These are phyloP conservation scores for Leptoteleia sp. DNA, from an alignment of 1,140 invertebrate species.

Conservation along the genomic window DNA sequence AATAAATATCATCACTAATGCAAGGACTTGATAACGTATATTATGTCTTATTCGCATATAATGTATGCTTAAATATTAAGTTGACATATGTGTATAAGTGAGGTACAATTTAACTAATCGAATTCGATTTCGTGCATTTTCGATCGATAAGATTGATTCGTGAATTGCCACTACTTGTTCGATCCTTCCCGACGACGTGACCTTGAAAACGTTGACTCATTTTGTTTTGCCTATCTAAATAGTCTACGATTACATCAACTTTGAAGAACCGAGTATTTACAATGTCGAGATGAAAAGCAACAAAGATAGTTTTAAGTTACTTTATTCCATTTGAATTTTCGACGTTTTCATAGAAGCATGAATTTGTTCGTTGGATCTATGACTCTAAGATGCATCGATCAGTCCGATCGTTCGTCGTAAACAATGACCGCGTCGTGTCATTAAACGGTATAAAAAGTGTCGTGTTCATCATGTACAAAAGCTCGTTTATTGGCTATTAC, in stretches of 20 bases:
- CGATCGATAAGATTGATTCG: no score
- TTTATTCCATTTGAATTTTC: slow-evolving; percentile 52
- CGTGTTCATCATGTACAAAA: slow-evolving; percentile 16
- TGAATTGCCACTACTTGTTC: not conserved
- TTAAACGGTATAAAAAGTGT: slow-evolving; percentile 32
- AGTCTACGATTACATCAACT: slow-evolving; percentile 44
- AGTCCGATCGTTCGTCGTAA: slow-evolving; percentile 31
- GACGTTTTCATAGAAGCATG: slow-evolving; percentile 49
- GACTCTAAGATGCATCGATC: slow-evolving; percentile 23
- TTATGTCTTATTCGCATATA: no score
- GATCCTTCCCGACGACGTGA: slow-evolving; percentile 37
- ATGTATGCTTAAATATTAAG: no score
- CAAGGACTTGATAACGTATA: no score
- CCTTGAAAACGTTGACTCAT: slow-evolving; percentile 2
- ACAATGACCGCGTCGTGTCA: slow-evolving; percentile 5
- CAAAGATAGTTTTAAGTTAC: slow-evolving; percentile 28
- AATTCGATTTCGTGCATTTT: no score
- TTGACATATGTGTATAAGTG: no score
- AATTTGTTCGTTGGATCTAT: slow-evolving; percentile 50
- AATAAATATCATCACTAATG: no score
- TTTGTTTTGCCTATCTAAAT: slow-evolving; percentile 28
- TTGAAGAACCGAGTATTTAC: slow-evolving; percentile 47
- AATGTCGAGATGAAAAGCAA: slow-evolving; percentile 51
- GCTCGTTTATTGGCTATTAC: slow-evolving; percentile 3
- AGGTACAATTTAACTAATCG: no score